Evolutionary conservation across 2,113 vertebrate species (phyloP).

Genomic region (Nycticryphes semicollaris): DNA sequence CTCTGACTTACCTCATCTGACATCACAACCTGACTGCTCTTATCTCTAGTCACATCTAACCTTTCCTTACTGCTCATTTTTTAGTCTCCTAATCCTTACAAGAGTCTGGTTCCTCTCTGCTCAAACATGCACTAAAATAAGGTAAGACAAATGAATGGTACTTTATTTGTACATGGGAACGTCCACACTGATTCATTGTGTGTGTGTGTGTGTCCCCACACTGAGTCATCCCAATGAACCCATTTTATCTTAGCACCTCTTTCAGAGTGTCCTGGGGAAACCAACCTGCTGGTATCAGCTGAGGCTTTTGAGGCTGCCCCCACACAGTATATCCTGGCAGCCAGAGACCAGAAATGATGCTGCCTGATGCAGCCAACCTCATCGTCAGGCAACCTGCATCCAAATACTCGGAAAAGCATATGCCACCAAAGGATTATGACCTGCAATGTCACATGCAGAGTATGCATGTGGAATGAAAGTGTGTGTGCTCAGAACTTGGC

Average conservation of each 20-base stretch:
- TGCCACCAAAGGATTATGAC: background rate
- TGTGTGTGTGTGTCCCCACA: background rate
- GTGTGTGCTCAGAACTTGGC: background rate
- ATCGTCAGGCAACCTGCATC: background rate
- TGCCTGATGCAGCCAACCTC: fast-evolving
- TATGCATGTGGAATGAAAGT: fast-evolving
- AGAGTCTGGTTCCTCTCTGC: background rate
- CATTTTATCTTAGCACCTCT: background rate
- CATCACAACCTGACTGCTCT: background rate
- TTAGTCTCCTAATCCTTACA: background rate
- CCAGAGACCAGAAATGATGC: background rate
- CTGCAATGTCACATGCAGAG: background rate
- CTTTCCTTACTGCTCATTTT: background rate
- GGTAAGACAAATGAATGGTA: background rate
- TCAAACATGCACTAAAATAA: background rate
- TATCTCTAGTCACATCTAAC: background rate
- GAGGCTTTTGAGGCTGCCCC: background rate
- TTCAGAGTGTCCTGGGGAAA: background rate
- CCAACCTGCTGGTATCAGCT: background rate
- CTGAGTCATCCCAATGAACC: background rate
- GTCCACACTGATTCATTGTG: background rate
- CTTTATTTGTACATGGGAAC: background rate
- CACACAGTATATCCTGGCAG: background rate
- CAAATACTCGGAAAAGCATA: fast-evolving
- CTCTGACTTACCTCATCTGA: background rate